Percentiles rank a stretch among this genome's conserved stretches.
Evolutionary conservation across 2,113 vertebrate species (phyloP).

Genomic region (Rhagologus leucostigma): DNA sequence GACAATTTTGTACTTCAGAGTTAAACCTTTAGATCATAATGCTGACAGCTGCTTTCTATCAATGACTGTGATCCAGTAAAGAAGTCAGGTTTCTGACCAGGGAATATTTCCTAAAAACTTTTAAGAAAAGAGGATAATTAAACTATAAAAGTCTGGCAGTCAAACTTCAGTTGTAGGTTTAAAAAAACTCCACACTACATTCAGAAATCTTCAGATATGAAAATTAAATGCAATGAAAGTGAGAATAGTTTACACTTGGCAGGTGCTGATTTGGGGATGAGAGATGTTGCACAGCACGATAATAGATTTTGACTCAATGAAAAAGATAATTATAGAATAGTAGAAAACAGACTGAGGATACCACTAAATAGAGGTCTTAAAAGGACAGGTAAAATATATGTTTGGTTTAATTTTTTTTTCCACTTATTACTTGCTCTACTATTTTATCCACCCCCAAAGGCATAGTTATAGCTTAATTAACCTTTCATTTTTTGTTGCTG

Average conservation of each 20-base stretch:
- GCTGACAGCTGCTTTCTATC: not conserved
- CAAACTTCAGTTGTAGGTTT: not conserved
- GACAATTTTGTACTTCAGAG: not conserved
- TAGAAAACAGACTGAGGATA: not conserved
- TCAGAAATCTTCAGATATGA: not conserved
- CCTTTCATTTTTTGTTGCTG: not conserved
- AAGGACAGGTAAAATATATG: constrained; percentile 10
- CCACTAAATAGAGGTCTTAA: not conserved
- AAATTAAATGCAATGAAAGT: constrained; percentile 18
- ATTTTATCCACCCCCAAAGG: not conserved
- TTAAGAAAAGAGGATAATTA: not conserved
- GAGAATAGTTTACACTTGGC: not conserved
- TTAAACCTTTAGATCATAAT: not conserved
- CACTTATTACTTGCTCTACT: not conserved
- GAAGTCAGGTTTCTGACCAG: not conserved
- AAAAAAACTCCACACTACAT: not conserved
- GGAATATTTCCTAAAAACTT: not conserved
- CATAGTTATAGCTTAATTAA: not conserved
- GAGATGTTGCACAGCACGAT: not conserved
- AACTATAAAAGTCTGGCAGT: not conserved
- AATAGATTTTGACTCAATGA: constrained; percentile 10
- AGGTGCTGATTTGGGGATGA: constrained; percentile 13
- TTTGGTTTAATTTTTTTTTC: not conserved
- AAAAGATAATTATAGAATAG: constrained; percentile 34
- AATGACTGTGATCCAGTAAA: not conserved